Evolutionary conservation across 1,140 invertebrate genomes (phyloP), one percentile per base, ranked within the genome.

Genomic region (Dendrolimus kikuchii): DNA sequence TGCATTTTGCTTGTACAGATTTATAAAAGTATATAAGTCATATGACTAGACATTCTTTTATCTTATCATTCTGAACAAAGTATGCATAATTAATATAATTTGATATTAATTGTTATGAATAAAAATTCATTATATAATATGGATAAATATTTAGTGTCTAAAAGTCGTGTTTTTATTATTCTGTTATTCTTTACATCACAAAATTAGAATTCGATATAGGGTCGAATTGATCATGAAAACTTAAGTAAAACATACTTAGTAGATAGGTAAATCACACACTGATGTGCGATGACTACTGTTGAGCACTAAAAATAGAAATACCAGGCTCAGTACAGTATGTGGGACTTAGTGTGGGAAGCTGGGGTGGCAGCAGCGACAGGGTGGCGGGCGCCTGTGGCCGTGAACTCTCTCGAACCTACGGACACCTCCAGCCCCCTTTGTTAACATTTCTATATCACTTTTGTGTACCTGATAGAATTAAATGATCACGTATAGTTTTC

Each of bases 381-480:
- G 54, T 40, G 49, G 49, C 56, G 51, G 58, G 49, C 40, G 49
- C 43, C 53, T 37, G 64, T 71, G 81, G 68, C 82, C 82, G 72
- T 86, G 82, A 86, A 83, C 82, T 78, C 67, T 7, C 57, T 49
- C 73, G 76, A 79, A 73, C 77, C 76, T 68, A 55, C 57, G 57
- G 6, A 42, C 7, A 61, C 64, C 56, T 47, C 55, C 56, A 53
- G 53, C 39, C 61, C 53, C 64, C 67, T 44, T 46, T 46, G 53
- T 40, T 50, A 50, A 51, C 57, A 40, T 9, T 39, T n/a, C 41
- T 39, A 49, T 53, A 50, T 42, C n/a, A 9, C 46, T 8, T 38
- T 38, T 45, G 43, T 45, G n/a, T 45, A 45, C 5, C 6, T 8
- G 43, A 6, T 42, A 6, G 23, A 43, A 39, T 10, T 39, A 38